A percentile compares a stretch with the other conserved stretches of the same genome.
Conservation (phyloP, 1,140 invertebrate species). For the Xylocopa sonorina region DNA sequence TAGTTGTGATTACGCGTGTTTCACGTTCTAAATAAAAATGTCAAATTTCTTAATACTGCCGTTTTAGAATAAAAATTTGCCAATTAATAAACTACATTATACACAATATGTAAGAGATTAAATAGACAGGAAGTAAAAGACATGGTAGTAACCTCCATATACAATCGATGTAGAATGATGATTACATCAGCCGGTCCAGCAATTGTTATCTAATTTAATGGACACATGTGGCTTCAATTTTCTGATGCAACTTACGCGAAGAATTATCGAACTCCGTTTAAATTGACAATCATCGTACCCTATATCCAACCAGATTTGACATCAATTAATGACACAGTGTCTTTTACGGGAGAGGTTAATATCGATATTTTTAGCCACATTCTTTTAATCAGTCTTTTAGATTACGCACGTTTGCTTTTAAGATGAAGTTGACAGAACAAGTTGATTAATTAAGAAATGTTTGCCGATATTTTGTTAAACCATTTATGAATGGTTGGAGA, state of each 20-base stretch:
- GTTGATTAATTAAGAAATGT: not conserved
- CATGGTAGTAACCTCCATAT: conserved; percentile 32
- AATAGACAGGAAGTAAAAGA: conserved; percentile 11
- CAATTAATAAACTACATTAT: not conserved
- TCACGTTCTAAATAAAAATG: not conserved
- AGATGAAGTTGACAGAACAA: not conserved
- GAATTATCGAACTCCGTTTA: conserved; percentile 43
- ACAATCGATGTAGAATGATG: conserved; percentile 43
- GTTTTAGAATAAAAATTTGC: not conserved
- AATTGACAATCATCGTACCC: conserved; percentile 24
- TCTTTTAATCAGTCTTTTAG: not conserved
- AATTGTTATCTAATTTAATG: conserved; percentile 64
- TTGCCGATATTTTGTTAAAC: not conserved
- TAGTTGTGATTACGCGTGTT: not conserved
- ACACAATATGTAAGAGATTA: not conserved
- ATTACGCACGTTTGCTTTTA: not conserved
- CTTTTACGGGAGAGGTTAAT: conserved; percentile 1
- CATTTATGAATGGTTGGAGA: not conserved
- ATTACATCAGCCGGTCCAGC: conserved; percentile 66
- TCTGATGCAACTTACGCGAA: conserved; percentile 61
- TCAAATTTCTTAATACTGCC: not conserved
- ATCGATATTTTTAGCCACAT: not conserved
- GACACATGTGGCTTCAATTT: conserved; percentile 43
- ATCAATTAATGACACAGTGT: conserved; percentile 18
- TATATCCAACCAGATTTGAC: conserved; percentile 30